These are phyloP conservation scores for Otocyon megalotis DNA, from an alignment of 2,113 vertebrate genomes.

Conservation along the genomic window DNA sequence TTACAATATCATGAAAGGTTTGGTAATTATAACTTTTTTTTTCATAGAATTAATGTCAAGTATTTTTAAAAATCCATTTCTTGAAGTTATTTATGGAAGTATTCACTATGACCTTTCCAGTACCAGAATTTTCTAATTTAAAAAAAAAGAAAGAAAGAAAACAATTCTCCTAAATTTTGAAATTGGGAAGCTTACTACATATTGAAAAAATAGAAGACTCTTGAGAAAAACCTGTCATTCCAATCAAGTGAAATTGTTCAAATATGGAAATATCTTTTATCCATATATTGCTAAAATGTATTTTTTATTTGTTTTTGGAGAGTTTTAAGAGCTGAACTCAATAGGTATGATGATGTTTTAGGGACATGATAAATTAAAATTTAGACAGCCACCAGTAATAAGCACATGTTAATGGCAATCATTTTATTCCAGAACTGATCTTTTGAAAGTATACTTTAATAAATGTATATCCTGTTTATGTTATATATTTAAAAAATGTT, in stretches of 20 bases:
- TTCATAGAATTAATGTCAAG: neutral
- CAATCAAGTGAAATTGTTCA: neutral
- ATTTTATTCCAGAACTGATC: neutral
- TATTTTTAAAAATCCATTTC: neutral
- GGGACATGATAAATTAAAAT: neutral
- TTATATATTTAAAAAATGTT: neutral
- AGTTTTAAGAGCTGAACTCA: neutral
- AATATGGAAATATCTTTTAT: neutral
- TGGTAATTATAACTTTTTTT: neutral
- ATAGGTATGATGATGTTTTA: neutral
- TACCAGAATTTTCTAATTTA: neutral
- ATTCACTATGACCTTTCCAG: neutral
- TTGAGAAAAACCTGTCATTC: neutral
- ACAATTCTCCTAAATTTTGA: neutral
- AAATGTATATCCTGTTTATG: neutral
- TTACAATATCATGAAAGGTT: neutral
- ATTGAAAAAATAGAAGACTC: neutral
- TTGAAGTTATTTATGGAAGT: neutral
- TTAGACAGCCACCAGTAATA: neutral
- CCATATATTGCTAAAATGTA: neutral
- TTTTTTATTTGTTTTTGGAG: neutral
- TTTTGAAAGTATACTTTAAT: neutral
- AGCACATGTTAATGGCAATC: neutral
- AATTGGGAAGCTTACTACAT: neutral
- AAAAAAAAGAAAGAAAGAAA: neutral